A percentile compares a stretch with the other conserved stretches of the same genome.
phyloP scores from a whole-genome alignment of 2,113 vertebrate genomes.

The Oryzias curvinotus region DNA sequence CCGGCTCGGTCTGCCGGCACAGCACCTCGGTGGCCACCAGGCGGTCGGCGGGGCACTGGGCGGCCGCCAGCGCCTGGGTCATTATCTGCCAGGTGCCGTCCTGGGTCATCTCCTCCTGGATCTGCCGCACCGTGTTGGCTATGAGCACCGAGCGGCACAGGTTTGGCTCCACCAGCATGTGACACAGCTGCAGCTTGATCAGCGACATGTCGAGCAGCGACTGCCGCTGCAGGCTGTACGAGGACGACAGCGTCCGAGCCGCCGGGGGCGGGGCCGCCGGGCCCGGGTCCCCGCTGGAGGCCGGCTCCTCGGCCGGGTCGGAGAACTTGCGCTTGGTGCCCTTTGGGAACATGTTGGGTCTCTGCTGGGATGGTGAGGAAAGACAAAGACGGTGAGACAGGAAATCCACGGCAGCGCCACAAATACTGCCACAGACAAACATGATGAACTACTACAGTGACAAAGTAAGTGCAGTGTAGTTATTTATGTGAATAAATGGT shows the following conservation, averaged over 20 bases:
- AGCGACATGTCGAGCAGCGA: conserved; percentile 96
- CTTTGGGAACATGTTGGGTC: conserved; percentile 88
- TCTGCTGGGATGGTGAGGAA: conserved; percentile 64
- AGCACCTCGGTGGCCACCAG: conserved; percentile 93
- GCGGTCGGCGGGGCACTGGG: conserved; percentile 83
- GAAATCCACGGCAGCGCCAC: background rate
- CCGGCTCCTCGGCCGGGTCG: conserved; percentile 79
- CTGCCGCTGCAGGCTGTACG: conserved; percentile 91
- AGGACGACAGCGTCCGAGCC: conserved; percentile 74
- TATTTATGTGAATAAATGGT: conserved; percentile 46
- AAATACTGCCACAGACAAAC: conserved; percentile 44
- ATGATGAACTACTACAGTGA: conserved; percentile 35
- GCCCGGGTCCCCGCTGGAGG: conserved; percentile 40
- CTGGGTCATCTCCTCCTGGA: conserved; percentile 96
- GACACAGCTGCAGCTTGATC: conserved; percentile 98
- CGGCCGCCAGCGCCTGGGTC: conserved; percentile 77
- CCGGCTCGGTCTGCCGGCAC: conserved; percentile 81
- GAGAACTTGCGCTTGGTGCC: conserved; percentile 90
- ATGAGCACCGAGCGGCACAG: conserved; percentile 97
- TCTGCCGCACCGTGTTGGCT: conserved; percentile 96
- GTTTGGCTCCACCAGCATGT: conserved; percentile 96
- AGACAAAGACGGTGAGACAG: conserved; percentile 39
- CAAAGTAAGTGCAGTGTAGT: conserved; percentile 44
- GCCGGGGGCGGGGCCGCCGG: conserved; percentile 36
- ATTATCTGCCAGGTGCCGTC: conserved; percentile 89